A percentile compares a stretch with the other conserved stretches of the same genome.
Conservation (phyloP, 2,797 vertebrate species). For the Sebastolobus altivelis region DNA sequence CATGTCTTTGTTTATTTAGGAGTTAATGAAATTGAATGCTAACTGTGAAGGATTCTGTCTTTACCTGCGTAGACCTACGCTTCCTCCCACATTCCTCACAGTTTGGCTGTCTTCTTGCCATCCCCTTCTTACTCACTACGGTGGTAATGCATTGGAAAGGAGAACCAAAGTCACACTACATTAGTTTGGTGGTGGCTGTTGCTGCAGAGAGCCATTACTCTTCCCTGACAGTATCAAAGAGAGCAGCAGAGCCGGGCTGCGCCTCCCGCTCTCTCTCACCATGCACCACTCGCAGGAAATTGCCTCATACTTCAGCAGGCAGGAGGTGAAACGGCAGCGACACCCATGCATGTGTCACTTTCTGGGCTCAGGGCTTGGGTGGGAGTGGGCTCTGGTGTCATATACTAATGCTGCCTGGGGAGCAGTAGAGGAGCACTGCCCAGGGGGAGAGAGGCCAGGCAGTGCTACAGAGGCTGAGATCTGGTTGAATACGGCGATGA, state of each 20-base stretch:
- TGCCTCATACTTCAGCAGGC: constrained; percentile 88
- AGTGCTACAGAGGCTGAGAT: constrained; percentile 36
- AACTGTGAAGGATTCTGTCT: constrained; percentile 53
- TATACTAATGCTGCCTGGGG: constrained; percentile 78
- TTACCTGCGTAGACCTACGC: constrained; percentile 34
- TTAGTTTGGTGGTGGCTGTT: constrained; percentile 85
- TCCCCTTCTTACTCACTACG: constrained; percentile 73
- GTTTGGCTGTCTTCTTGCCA: constrained; percentile 66
- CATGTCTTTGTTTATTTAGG: constrained; percentile 52
- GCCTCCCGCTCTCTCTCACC: constrained; percentile 71
- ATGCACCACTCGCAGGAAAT: constrained; percentile 87
- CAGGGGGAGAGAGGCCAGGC: constrained; percentile 52
- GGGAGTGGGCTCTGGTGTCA: constrained; percentile 81
- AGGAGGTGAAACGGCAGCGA: constrained; percentile 86
- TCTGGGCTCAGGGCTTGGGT: constrained; percentile 81
- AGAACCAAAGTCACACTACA: constrained; percentile 87
- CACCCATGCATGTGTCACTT: constrained; percentile 87
- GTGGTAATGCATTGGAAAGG: constrained; percentile 83
- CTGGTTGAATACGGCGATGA: constrained; percentile 28
- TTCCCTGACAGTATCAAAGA: constrained; percentile 88
- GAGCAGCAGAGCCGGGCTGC: constrained; percentile 75
- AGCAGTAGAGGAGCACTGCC: constrained; percentile 67
- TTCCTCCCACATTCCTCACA: constrained; percentile 47
- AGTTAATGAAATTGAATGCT: constrained; percentile 53
- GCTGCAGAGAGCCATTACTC: constrained; percentile 88